A percentile compares a stretch with the other conserved stretches of the same genome.
phyloP scores from a whole-genome alignment of 2,888 invertebrate genomes.

The Tenodera sinensis region DNA sequence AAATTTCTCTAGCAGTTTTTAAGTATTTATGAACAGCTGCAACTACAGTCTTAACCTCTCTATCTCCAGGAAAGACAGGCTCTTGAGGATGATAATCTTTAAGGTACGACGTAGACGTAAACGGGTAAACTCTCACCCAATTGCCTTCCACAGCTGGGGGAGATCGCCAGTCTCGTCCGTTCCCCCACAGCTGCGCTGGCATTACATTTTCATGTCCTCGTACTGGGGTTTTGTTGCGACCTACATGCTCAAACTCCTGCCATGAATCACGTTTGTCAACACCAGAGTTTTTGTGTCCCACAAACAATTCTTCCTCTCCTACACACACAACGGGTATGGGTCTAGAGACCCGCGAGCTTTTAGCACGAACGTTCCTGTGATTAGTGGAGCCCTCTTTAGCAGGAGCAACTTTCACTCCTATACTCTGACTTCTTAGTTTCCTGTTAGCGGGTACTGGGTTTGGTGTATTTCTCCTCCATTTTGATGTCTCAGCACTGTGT shows the following conservation, averaged over 20 bases:
- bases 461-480: neutral
- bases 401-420: neutral
- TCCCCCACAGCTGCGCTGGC: conserved; percentile 57
- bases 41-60: conserved; percentile 18
- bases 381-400: neutral
- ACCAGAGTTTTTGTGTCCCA: neutral
- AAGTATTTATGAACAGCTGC: conserved; percentile 38
- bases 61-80: conserved; percentile 35
- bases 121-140: conserved; percentile 74
- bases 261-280: neutral
- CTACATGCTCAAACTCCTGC: neutral
- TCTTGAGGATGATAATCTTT: neutral
- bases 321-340: neutral
- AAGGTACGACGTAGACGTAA: conserved; percentile 35
- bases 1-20: conserved; percentile 50
- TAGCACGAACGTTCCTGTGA: neutral
- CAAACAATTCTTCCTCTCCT: neutral
- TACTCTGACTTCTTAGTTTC: neutral
- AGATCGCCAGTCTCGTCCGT: conserved; percentile 65
- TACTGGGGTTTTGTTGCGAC: neutral
- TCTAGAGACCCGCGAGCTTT: neutral
- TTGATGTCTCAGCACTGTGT: neutral
- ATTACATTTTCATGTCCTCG: neutral
- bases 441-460: neutral
- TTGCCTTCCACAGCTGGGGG: conserved; percentile 65